Evolutionary conservation across 2,888 invertebrate species (phyloP).

Genomic region (Acleris sparsana): DNA sequence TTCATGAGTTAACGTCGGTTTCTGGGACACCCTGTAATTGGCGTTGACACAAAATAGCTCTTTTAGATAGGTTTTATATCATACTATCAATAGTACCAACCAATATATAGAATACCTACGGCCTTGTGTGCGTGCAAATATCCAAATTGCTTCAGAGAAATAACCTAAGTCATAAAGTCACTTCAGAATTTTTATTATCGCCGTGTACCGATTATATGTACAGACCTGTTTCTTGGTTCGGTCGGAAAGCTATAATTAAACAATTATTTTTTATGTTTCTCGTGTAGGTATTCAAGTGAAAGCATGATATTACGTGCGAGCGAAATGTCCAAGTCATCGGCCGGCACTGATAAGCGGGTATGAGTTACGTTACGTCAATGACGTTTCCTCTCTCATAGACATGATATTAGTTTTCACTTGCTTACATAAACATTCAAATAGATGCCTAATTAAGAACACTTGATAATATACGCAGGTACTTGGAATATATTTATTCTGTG

Average conservation of each 20-base stretch:
- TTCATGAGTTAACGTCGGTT: too few relatives aligned
- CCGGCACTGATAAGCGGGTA: slow-evolving; percentile 6
- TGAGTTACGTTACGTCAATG: slow-evolving; percentile 4
- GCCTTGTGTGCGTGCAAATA: too few relatives aligned
- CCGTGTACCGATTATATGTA: neutral
- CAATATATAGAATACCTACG: too few relatives aligned
- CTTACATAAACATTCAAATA: neutral
- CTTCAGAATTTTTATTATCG: too few relatives aligned
- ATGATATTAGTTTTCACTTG: neutral
- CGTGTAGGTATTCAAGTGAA: slow-evolving; percentile 25
- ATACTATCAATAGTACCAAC: too few relatives aligned
- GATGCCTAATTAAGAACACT: neutral
- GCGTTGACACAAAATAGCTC: too few relatives aligned
- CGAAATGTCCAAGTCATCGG: neutral
- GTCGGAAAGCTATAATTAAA: slow-evolving; percentile 25
- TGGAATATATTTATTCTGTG: too few relatives aligned
- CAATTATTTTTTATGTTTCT: slow-evolving; percentile 27
- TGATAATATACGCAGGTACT: neutral
- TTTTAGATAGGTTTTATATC: too few relatives aligned
- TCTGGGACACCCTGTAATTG: too few relatives aligned
- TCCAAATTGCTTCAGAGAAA: too few relatives aligned
- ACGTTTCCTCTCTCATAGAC: neutral
- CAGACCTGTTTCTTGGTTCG: neutral
- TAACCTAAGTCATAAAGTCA: too few relatives aligned
- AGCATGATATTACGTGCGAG: slow-evolving; percentile 12